Percentiles rank a stretch among this genome's conserved stretches.
Conservation (phyloP, 2,888 invertebrate species). For the Erebia epiphron region DNA sequence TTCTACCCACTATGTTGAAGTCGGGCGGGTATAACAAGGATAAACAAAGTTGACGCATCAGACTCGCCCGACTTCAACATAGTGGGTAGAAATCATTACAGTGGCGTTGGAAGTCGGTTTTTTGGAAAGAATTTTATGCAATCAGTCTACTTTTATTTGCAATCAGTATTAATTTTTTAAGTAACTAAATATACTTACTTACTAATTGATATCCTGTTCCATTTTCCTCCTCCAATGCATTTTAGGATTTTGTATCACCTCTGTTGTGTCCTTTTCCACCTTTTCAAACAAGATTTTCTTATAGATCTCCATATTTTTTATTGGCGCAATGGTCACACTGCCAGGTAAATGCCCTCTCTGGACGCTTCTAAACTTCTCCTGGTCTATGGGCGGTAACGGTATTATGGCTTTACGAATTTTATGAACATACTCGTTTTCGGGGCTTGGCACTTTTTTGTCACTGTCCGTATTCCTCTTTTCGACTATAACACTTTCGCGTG, state of each 20-base stretch:
- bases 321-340: slow-evolving; percentile 53
- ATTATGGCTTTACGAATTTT: slow-evolving; percentile 73
- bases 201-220: slow-evolving; percentile 63
- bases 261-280: slow-evolving; percentile 52
- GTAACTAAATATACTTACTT: slow-evolving; percentile 44
- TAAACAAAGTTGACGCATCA: too few relatives aligned
- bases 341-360: slow-evolving; percentile 40
- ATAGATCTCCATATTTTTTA: slow-evolving; percentile 69
- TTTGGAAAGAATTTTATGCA: too few relatives aligned
- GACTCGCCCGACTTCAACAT: too few relatives aligned
- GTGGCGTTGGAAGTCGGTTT: too few relatives aligned
- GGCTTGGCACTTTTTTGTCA: slow-evolving; percentile 51
- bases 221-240: slow-evolving; percentile 67
- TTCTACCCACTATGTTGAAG: too few relatives aligned
- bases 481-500: slow-evolving; percentile 75
- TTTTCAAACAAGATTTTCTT: slow-evolving; percentile 72
- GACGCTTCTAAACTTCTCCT: slow-evolving; percentile 62
- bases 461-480: slow-evolving; percentile 52
- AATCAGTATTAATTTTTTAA: not conserved
- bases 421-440: slow-evolving; percentile 62
- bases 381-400: slow-evolving; percentile 69
- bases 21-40: too few relatives aligned
- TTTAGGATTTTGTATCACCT: slow-evolving; percentile 55
- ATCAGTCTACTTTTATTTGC: too few relatives aligned
- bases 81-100: too few relatives aligned